phyloP scores from a whole-genome alignment of 2,113 vertebrate species.

The Centropus unirufus region DNA sequence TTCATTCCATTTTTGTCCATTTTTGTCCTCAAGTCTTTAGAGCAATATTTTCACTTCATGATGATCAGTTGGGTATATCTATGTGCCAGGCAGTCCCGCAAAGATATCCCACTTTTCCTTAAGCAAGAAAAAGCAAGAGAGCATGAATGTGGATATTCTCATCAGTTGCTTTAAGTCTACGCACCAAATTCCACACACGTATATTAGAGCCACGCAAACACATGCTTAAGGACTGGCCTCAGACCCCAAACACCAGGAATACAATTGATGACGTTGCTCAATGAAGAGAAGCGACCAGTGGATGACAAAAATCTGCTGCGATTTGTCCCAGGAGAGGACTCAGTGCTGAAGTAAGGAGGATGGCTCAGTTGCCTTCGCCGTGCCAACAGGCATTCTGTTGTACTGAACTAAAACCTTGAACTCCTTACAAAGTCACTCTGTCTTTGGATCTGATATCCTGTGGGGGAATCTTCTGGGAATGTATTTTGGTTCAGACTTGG shows the following conservation, averaged over 20 bases:
- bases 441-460: conserved; percentile 27
- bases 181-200: background rate
- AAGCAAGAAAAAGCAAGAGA: background rate
- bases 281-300: background rate
- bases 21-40: background rate
- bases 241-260: background rate
- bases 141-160: background rate
- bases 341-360: background rate
- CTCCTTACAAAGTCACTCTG: conserved; percentile 62
- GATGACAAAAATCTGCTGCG: background rate
- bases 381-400: conserved; percentile 10
- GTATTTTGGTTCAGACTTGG: conserved; percentile 62
- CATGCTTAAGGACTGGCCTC: background rate
- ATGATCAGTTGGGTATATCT: background rate
- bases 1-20: background rate
- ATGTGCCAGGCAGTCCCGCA: background rate
- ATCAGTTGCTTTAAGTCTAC: background rate
- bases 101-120: background rate
- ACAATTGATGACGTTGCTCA: background rate
- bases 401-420: conserved; percentile 29
- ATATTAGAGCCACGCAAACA: background rate
- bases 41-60: background rate
- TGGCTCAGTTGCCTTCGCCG: background rate
- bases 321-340: background rate
- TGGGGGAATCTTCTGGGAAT: conserved; percentile 63